Evolutionary conservation across 2,113 vertebrate species (phyloP).

Genomic region (Cavia aperea): DNA sequence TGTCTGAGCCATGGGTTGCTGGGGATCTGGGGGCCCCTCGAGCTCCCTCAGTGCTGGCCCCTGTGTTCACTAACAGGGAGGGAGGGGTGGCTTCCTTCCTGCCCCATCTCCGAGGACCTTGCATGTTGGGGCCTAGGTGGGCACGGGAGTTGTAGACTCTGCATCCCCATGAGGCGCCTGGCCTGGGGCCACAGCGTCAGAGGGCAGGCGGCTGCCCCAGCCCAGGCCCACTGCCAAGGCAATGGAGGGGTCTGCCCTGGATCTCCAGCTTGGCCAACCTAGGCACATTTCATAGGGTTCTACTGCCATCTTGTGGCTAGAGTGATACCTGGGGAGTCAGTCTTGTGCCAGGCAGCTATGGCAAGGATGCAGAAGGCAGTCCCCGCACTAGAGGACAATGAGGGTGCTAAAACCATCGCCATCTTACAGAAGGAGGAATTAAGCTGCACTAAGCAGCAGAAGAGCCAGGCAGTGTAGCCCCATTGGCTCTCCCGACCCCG

Average conservation of each 20-base stretch:
- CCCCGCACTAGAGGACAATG: fast-evolving
- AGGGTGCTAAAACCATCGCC: neutral
- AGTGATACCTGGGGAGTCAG: neutral
- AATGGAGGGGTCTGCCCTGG: neutral
- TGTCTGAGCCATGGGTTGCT: neutral
- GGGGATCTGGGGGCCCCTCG: neutral
- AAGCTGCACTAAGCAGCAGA: neutral
- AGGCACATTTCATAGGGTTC: neutral
- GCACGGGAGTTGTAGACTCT: neutral
- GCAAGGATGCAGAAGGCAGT: neutral
- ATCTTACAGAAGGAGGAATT: neutral
- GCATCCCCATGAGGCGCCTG: neutral
- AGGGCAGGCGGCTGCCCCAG: neutral
- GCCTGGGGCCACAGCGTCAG: neutral
- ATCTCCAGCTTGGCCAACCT: fast-evolving
- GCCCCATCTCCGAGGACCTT: neutral
- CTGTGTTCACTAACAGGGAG: neutral
- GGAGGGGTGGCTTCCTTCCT: neutral
- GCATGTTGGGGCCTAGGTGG: no score
- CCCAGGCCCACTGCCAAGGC: fast-evolving
- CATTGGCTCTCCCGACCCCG: neutral
- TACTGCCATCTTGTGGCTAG: constrained; percentile 64
- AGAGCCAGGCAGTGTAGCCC: neutral
- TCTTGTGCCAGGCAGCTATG: fast-evolving
- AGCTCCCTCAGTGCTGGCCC: neutral